These are phyloP conservation scores for Venturia canescens DNA, from an alignment of 1,140 invertebrate genomes.

Conservation along the genomic window DNA sequence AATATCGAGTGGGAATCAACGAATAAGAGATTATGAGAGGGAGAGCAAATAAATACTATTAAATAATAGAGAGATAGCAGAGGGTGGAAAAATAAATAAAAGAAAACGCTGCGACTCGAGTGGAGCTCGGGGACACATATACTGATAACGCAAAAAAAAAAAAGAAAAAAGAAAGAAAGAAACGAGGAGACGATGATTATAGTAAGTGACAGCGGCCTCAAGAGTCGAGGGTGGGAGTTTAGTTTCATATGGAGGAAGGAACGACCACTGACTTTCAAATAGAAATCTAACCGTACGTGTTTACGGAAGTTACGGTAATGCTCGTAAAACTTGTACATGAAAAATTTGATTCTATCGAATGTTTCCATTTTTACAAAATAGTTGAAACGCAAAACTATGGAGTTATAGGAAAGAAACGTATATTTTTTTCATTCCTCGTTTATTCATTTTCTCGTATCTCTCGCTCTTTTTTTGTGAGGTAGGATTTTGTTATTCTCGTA, in stretches of 20 bases:
- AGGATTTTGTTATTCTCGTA: no score
- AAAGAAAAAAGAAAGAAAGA: slow-evolving; percentile 16
- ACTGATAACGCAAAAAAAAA: slow-evolving; percentile 25
- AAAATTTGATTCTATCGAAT: slow-evolving; percentile 23
- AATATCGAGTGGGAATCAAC: slow-evolving; percentile 43
- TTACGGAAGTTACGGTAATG: neutral
- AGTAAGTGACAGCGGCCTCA: slow-evolving; percentile 56
- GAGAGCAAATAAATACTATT: slow-evolving; percentile 8
- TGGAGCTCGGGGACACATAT: slow-evolving; percentile 20
- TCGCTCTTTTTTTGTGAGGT: neutral
- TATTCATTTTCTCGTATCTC: neutral
- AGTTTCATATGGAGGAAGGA: slow-evolving; percentile 25
- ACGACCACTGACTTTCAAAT: slow-evolving; percentile 20
- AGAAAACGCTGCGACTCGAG: neutral
- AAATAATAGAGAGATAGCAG: neutral
- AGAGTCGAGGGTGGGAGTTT: slow-evolving; percentile 43
- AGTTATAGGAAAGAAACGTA: slow-evolving; percentile 17
- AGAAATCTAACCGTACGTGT: neutral
- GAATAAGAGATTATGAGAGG: slow-evolving; percentile 10
- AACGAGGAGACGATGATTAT: slow-evolving; percentile 26
- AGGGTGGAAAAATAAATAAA: neutral
- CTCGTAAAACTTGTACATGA: neutral
- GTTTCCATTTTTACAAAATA: slow-evolving; percentile 32
- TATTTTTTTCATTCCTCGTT: neutral
- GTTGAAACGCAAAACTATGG: slow-evolving; percentile 21